phyloP scores from a whole-genome alignment of 2,113 vertebrate genomes.

The Clarias macrocephalus region DNA sequence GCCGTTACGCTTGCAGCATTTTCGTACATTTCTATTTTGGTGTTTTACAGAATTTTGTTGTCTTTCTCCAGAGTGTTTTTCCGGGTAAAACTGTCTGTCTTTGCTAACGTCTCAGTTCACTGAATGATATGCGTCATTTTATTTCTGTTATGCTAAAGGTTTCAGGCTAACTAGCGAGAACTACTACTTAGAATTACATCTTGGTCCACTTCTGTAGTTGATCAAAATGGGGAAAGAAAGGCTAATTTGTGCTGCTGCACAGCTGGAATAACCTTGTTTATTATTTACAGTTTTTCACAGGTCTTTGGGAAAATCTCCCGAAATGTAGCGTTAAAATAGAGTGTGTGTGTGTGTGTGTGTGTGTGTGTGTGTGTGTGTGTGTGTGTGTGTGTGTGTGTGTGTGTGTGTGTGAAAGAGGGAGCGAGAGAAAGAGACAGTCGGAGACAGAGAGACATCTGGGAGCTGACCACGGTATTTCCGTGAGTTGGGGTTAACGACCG shows the following conservation, averaged over 20 bases:
- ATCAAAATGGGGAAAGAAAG: not conserved
- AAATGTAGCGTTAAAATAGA: not conserved
- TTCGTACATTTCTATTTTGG: not conserved
- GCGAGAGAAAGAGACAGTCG: not conserved
- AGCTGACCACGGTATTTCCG: not conserved
- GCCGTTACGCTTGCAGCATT: not conserved
- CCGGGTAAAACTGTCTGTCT: not conserved
- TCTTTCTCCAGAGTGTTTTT: no score
- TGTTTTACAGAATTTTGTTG: not conserved
- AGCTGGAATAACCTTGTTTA: not conserved
- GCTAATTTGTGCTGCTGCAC: not conserved
- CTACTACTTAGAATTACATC: not conserved
- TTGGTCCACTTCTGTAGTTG: not conserved
- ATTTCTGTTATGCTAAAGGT: not conserved
- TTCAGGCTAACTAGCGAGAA: not conserved
- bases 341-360: not conserved
- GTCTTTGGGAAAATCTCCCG: not conserved
- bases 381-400: not conserved
- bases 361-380: not conserved
- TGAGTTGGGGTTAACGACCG: slow-evolving; percentile 43
- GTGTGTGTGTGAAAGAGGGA: not conserved
- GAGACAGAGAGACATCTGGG: slow-evolving; percentile 25
- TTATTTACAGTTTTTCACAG: not conserved
- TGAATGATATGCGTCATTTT: not conserved
- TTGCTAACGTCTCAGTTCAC: not conserved